Evolutionary conservation across 2,888 invertebrate species (phyloP), one percentile per base, ranked within the genome.

Genomic region (Phania funesta): DNA sequence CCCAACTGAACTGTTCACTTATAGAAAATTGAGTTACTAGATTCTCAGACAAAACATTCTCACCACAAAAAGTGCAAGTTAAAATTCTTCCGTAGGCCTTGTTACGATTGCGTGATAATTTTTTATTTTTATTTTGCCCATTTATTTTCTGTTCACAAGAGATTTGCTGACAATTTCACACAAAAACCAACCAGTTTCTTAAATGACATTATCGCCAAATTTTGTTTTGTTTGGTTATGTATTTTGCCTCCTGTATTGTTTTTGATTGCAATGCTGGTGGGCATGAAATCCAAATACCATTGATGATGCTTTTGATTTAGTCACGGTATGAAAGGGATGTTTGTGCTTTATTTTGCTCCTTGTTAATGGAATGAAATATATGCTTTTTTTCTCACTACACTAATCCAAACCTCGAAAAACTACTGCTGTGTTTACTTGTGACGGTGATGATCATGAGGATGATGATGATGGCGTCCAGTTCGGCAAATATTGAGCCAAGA

Each of bases 291-390:
- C 74, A 74, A 77, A 82, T 82, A 52, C 82, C 68, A 68, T 74
- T 74, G 82, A 74, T 73, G 77, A 65, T 38, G 38, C 50, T 60
- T 58, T 65, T 70, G 62, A 74, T 44, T 52, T 58, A 82, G 82
- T 82, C 82, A 82, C 82, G 82, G 74, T 74, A 82, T 74, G 50
- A 78, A 78, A 78, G 78, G 78, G 82, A 74, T 82, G 82, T 78
- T 82, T 81, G 62, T 71, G 67, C 46, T 74, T 74, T 62, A 64
- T 60, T 76, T 76, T 79, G 50, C 56, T 54, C 68, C 35, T 38
- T 44, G 22, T 70, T 56, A 16, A 16, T 38, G 58, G 50, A 76
- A 60, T 70, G 29, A 70, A 77, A 77, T 67, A 58, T 62, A 64
- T 62, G 44, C 9, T 68, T 80, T 71, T 60, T 32, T 41, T 52